Conservation (phyloP, 2,888 invertebrate species). For the Calameuta pallipes region DNA sequence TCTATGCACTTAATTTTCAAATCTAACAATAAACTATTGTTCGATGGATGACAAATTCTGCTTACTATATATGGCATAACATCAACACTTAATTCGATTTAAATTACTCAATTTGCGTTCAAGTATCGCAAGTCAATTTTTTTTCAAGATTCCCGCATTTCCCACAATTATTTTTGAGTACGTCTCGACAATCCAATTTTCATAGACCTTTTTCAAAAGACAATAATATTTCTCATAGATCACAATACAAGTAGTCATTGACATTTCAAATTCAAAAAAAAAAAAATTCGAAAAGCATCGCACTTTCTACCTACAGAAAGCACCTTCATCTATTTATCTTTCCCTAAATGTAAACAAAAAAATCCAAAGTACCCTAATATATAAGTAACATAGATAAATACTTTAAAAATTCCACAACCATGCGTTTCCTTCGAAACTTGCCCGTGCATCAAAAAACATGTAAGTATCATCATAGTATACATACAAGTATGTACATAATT, state of each 20-base stretch:
- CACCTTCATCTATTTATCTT: background rate
- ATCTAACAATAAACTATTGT: background rate
- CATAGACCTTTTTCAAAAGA: background rate
- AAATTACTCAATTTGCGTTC: background rate
- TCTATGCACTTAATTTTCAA: background rate
- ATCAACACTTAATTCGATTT: conserved; percentile 27
- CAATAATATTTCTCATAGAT: background rate
- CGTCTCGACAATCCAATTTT: background rate
- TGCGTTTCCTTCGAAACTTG: background rate
- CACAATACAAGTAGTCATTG: background rate
- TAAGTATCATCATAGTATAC: background rate
- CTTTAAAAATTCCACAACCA: background rate
- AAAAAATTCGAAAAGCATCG: background rate
- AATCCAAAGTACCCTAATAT: background rate
- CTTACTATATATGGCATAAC: conserved; percentile 12
- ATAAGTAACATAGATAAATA: background rate
- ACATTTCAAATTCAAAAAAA: background rate
- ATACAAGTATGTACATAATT: background rate
- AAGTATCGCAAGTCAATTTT: background rate
- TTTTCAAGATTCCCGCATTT: conserved; percentile 7
- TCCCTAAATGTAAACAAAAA: background rate
- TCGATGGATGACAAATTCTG: background rate
- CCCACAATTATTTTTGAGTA: background rate
- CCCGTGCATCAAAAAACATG: background rate
- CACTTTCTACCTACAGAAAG: background rate